These are phyloP conservation scores for Caenorhabditis wallacei DNA, from an alignment of 2,888 invertebrate genomes.

Conservation along the genomic window DNA sequence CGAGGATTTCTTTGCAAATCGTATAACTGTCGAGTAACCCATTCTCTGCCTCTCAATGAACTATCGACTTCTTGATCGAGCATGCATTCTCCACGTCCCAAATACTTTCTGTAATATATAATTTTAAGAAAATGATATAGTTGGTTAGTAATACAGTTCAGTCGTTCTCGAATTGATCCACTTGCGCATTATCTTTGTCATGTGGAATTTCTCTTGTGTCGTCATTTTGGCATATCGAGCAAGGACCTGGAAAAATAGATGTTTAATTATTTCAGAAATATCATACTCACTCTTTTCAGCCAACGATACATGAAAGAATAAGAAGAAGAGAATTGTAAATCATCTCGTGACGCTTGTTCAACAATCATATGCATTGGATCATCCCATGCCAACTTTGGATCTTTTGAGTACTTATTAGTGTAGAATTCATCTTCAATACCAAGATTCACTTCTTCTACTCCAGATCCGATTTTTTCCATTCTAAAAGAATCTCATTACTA, in stretches of 20 bases:
- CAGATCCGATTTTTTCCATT: slow-evolving; percentile 56
- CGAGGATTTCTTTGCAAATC: slow-evolving; percentile 9
- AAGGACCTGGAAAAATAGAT: slow-evolving; percentile 30
- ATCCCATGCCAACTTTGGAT: background rate
- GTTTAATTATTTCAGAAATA: too few species aligned
- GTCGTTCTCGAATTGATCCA: slow-evolving; percentile 9
- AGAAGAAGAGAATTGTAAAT: slow-evolving; percentile 31
- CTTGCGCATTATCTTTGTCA: slow-evolving; percentile 19
- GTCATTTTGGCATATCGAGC: slow-evolving; percentile 16
- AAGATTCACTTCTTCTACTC: slow-evolving; percentile 29
- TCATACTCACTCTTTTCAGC: slow-evolving; percentile 58
- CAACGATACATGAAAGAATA: slow-evolving; percentile 50
- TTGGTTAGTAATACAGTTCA: too few species aligned
- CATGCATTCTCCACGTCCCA: background rate
- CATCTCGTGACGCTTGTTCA: background rate
- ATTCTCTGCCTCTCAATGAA: slow-evolving; percentile 32
- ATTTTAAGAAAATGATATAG: background rate
- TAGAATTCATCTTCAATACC: slow-evolving; percentile 51
- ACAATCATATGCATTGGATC: background rate
- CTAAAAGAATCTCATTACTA: slow-evolving; percentile 7
- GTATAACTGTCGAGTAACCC: background rate
- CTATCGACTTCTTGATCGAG: slow-evolving; percentile 22
- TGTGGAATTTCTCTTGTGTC: background rate
- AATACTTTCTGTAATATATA: background rate
- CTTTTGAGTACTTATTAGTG: slow-evolving; percentile 31